These are phyloP conservation scores for Anoplius nigerrimus DNA, from an alignment of 2,888 invertebrate species.

Conservation along the genomic window DNA sequence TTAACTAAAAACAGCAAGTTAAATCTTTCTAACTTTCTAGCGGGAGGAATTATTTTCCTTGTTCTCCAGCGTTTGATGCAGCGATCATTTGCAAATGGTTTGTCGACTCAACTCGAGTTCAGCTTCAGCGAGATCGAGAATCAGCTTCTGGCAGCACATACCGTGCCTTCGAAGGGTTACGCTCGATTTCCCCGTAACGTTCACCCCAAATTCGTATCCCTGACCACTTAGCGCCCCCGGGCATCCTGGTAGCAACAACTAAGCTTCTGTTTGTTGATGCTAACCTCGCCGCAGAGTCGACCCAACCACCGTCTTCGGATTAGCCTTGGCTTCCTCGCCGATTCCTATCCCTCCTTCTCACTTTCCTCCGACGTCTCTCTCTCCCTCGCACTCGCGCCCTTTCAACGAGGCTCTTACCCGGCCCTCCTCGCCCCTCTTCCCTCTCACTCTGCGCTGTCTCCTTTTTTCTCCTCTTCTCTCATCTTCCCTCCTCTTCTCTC, in stretches of 20 bases:
- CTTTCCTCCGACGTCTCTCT: constrained; percentile 9
- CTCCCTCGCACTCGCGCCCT: constrained; percentile 11
- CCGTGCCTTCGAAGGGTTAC: background rate
- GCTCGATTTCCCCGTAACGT: background rate
- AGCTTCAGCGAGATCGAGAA: too few relatives aligned
- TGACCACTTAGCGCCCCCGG: constrained; percentile 44
- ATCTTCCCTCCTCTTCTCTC: constrained; percentile 5
- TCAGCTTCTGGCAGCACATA: background rate
- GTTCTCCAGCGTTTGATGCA: too few relatives aligned
- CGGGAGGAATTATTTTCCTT: too few relatives aligned
- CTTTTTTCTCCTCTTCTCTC: constrained; percentile 20
- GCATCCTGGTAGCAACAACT: constrained; percentile 46
- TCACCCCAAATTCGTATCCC: constrained; percentile 22
- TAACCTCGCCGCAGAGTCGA: constrained; percentile 24
- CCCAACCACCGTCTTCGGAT: constrained; percentile 35
- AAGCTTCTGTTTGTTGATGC: constrained; percentile 58
- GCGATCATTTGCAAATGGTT: too few relatives aligned
- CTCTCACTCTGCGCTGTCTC: constrained; percentile 9
- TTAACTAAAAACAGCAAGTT: too few relatives aligned
- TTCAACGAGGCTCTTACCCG: constrained; percentile 6
- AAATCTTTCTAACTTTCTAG: too few relatives aligned
- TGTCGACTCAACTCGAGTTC: too few relatives aligned
- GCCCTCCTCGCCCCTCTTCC: constrained; percentile 12
- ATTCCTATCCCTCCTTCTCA: constrained; percentile 31
- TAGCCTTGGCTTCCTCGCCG: constrained; percentile 37